Evolutionary conservation across 2,113 vertebrate species (phyloP).

Genomic region (Coracopsis vasa): DNA sequence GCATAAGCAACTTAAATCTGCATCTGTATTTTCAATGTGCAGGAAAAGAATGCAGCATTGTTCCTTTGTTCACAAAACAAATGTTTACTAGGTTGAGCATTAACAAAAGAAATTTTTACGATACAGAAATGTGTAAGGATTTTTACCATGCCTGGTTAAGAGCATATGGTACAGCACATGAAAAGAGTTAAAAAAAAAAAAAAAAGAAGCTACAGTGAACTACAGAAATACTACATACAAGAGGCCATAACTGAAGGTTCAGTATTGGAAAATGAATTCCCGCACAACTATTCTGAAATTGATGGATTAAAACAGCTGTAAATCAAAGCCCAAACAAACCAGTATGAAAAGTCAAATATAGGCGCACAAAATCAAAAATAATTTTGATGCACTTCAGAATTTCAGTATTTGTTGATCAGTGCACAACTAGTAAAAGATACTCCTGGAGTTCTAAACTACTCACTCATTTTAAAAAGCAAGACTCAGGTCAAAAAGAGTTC

Average conservation of each 20-base stretch:
- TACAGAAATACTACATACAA: background rate
- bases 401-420: background rate
- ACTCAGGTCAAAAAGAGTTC: background rate
- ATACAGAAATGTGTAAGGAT: background rate
- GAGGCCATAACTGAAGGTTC: background rate
- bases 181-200: no score
- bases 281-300: background rate
- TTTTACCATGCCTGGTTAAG: background rate
- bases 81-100: background rate
- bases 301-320: background rate
- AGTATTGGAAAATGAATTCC: background rate
- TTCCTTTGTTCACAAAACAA: background rate
- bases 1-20: background rate
- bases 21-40: fast-evolving
- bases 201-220: background rate
- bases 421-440: background rate
- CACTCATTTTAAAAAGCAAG: background rate
- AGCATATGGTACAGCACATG: background rate
- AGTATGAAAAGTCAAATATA: background rate
- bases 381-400: background rate
- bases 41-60: background rate
- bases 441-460: background rate
- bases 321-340: background rate
- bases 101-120: background rate
- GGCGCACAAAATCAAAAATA: background rate